Base-by-base conservation (phyloP, 2,888 invertebrate species). In the Drosophila pegasa region DNA sequence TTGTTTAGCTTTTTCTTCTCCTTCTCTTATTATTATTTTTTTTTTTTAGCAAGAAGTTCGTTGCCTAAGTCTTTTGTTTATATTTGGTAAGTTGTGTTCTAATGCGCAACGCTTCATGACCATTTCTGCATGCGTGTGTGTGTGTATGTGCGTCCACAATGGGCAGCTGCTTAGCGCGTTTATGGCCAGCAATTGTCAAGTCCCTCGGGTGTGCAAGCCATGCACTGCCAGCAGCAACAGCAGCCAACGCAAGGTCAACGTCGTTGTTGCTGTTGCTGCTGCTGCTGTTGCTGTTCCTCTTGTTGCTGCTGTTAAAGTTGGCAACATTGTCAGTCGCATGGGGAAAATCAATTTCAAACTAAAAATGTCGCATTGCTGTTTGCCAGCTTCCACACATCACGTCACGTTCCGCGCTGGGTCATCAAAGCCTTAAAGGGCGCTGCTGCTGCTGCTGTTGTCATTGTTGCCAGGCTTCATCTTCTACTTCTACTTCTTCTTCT, bases 131-230 rank as follows among this genome's bases (percentile, higher is more conserved):
- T 33, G 27, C 48, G 22, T 40, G 50, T 45, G 38, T 22, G 54
- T 33, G 45, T 51, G 40, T 50, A 58, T 33, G 52, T 63, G 48
- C 64, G 57, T 35, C 68, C 66, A 65, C 68, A 77, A 87, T 75
- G 84, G 88, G 78, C 81, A 88, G 71, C 84, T 88, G 84, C 88
- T 84, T 88, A 84, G 87, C 88, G 75, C 88, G 45, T 87, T 84
- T 84, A 88, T 84, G 83, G 88, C 75, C 84, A 88, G 63, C 83
- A 84, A 84, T 84, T 84, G 83, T 75, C 82, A 85, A 82, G 88
- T 83, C 83, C 87, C 83, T 77, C 67, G 76, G 70, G 85, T 66
- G 57, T 50, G 52, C 64, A 47, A 45, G 31, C 48, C 60, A 29
- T 29, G 70, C 62, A 67, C 52, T 69, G 69, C 55, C n/a, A n/a